Percentiles rank a stretch among this genome's conserved stretches.
Evolutionary conservation across 2,113 vertebrate species (phyloP).

Genomic region (Aegithalos caudatus): DNA sequence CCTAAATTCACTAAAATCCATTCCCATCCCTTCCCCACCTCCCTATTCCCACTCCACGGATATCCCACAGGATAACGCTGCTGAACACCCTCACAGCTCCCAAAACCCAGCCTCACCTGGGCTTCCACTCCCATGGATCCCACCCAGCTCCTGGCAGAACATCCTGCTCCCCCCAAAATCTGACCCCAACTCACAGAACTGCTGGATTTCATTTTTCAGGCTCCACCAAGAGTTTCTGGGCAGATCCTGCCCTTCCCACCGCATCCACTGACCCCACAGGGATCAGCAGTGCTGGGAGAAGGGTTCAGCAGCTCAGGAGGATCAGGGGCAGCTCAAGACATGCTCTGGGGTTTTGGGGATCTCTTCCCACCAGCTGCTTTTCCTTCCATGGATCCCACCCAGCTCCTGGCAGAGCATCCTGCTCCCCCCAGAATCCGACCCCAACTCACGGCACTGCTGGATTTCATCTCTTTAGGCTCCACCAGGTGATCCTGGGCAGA

Average conservation of each 20-base stretch:
- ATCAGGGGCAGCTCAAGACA: neutral
- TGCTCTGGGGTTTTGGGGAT: neutral
- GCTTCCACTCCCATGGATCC: neutral
- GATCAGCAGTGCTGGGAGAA: neutral
- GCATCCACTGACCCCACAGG: neutral
- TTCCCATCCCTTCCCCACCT: neutral
- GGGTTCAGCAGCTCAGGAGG: neutral
- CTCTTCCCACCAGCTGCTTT: neutral
- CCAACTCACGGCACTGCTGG: neutral
- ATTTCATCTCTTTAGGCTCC: neutral
- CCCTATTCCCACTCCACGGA: neutral
- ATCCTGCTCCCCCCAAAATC: neutral
- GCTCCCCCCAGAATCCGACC: neutral
- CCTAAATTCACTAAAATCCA: neutral
- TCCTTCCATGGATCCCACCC: neutral
- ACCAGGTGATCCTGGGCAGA: rapidly evolving
- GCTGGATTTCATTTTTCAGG: neutral
- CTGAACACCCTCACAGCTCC: neutral
- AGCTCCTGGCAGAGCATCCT: neutral
- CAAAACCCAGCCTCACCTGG: rapidly evolving
- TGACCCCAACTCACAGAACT: neutral
- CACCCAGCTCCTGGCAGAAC: neutral
- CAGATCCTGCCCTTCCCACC: neutral
- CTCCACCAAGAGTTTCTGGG: rapidly evolving
- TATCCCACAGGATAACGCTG: rapidly evolving